phyloP scores from a whole-genome alignment of 2,113 vertebrate species.

The Grammomys surdaster region DNA sequence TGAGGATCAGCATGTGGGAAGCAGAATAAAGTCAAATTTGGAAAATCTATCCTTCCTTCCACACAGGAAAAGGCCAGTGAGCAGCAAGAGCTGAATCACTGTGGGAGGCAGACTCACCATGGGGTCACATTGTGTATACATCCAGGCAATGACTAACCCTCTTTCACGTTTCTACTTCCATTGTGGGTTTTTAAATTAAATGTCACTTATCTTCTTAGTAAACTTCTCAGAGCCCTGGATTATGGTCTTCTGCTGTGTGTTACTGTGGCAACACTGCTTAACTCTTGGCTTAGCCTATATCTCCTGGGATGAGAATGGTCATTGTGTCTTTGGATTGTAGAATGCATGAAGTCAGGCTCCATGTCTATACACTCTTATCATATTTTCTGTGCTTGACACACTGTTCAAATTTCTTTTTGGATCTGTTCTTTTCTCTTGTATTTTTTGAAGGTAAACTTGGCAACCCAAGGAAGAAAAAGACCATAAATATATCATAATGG shows the following conservation, averaged over 20 bases:
- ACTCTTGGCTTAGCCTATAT: background rate
- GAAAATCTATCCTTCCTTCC: background rate
- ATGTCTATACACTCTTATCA: background rate
- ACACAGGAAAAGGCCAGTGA: conserved; percentile 32
- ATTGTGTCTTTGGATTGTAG: background rate
- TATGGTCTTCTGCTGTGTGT: background rate
- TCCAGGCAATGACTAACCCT: background rate
- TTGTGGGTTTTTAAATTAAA: background rate
- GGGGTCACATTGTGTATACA: background rate
- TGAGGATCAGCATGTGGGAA: background rate
- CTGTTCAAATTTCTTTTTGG: background rate
- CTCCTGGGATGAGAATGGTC: background rate
- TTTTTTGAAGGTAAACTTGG: background rate
- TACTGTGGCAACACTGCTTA: background rate
- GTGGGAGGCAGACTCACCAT: background rate
- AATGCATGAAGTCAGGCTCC: background rate
- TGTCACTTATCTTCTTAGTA: background rate
- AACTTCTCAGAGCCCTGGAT: background rate
- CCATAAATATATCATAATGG: background rate
- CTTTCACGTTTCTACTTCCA: background rate
- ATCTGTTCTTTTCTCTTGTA: background rate
- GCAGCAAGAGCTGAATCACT: background rate
- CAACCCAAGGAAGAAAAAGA: background rate
- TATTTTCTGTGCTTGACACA: background rate
- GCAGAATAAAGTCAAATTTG: background rate